Percentiles rank a stretch among this genome's conserved stretches.
Conservation (phyloP, 2,888 invertebrate genomes). For the Campoplex capitator region DNA sequence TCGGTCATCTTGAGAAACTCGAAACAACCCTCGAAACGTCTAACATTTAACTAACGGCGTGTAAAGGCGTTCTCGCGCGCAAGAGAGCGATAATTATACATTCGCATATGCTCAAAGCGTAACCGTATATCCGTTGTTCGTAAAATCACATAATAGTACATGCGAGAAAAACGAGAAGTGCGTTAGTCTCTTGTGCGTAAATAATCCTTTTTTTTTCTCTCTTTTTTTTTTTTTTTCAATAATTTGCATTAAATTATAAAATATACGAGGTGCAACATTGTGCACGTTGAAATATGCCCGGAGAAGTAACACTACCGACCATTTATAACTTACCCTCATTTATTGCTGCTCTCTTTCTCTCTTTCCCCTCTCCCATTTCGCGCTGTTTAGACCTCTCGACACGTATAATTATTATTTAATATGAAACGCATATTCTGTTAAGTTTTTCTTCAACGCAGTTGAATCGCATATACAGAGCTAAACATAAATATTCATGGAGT, state of each 20-base stretch:
- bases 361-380: constrained; percentile 2
- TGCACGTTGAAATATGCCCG: constrained; percentile 25
- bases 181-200: constrained; percentile 32
- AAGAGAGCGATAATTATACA: constrained; percentile 69
- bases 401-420: constrained; percentile 52
- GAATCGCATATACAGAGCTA: constrained; percentile 28
- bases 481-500: constrained; percentile 57
- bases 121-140: constrained; percentile 72
- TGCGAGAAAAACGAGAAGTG: constrained; percentile 40
- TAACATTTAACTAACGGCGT: constrained; percentile 63
- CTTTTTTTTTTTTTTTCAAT: constrained; percentile 45
- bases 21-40: constrained; percentile 55
- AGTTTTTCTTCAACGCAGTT: constrained; percentile 23
- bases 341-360: constrained; percentile 8
- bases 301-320: constrained; percentile 30
- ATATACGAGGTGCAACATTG: constrained; percentile 52
- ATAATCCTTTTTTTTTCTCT: constrained; percentile 38
- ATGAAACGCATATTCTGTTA: constrained; percentile 36
- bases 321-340: constrained; percentile 32
- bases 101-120: constrained; percentile 69
- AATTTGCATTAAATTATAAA: constrained; percentile 62
- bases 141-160: constrained; percentile 58
- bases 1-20: constrained; percentile 15
- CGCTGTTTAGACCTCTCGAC: constrained; percentile 36
- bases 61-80: constrained; percentile 70